phyloP scores from a whole-genome alignment of 2,113 vertebrate species.

The Cacatua alba region DNA sequence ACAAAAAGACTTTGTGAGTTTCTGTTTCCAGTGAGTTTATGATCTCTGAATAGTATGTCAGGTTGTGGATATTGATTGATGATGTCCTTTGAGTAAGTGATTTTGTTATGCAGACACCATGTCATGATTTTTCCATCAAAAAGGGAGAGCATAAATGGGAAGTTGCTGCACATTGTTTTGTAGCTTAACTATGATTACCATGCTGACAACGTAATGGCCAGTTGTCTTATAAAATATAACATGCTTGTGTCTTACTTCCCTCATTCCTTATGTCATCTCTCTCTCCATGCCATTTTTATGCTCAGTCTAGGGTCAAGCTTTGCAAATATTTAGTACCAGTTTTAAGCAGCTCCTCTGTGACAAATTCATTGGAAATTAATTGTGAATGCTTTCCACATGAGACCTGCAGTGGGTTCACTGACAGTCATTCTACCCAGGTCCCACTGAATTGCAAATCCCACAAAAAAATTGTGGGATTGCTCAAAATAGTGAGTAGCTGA shows the following conservation, averaged over 20 bases:
- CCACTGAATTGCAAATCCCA: not conserved
- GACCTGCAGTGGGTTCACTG: not conserved
- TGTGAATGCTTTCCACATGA: not conserved
- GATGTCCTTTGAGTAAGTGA: not conserved
- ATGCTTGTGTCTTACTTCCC: not conserved
- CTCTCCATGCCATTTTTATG: not conserved
- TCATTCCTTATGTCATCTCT: not conserved
- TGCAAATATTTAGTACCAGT: not conserved
- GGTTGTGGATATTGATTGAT: not conserved
- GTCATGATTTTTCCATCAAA: not conserved
- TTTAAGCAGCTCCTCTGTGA: not conserved
- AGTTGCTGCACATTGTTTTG: not conserved
- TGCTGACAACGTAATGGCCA: not conserved
- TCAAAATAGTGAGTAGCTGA: not conserved
- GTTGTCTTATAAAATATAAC: not conserved
- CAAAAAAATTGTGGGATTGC: not conserved
- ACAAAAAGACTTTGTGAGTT: constrained; percentile 23
- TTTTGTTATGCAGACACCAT: not conserved
- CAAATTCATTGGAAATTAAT: not conserved
- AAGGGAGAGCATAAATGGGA: not conserved
- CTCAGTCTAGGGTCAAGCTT: not conserved
- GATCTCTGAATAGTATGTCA: not conserved
- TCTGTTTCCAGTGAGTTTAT: not conserved
- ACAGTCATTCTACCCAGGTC: not conserved
- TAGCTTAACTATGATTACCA: not conserved